These are phyloP conservation scores for Drosophila paulistorum DNA, from an alignment of 1,140 invertebrate species.

Conservation along the genomic window DNA sequence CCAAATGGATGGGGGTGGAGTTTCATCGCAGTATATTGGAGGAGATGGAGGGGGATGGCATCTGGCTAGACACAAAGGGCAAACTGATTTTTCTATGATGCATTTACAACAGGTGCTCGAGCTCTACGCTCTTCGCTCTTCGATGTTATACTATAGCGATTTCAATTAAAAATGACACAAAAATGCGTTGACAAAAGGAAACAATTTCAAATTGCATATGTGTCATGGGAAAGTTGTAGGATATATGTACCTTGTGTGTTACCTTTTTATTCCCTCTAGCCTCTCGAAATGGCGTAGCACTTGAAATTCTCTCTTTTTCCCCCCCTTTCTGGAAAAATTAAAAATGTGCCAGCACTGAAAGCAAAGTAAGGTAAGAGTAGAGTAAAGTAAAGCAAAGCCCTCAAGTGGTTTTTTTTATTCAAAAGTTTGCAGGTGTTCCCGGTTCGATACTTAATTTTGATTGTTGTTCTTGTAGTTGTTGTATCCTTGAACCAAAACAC, in stretches of 20 bases:
- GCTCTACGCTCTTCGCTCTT: too few relatives aligned
- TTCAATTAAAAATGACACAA: slow-evolving; percentile 79
- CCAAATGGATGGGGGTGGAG: background rate
- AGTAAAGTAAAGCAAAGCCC: slow-evolving; percentile 57
- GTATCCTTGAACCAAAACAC: slow-evolving; percentile 73
- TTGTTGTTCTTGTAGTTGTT: slow-evolving; percentile 36
- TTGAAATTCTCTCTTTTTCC: slow-evolving; percentile 65
- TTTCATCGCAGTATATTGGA: background rate
- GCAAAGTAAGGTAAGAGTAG: background rate
- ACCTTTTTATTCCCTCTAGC: background rate
- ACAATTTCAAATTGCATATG: slow-evolving; percentile 76
- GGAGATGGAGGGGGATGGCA: background rate
- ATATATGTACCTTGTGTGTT: slow-evolving; percentile 2
- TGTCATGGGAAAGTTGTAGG: slow-evolving; percentile 71
- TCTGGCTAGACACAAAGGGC: slow-evolving; percentile 43
- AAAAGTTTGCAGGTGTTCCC: slow-evolving; percentile 77
- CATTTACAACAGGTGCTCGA: slow-evolving; percentile 66
- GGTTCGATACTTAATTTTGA: slow-evolving; percentile 51
- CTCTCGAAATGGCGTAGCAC: slow-evolving; percentile 56
- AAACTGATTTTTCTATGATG: slow-evolving; percentile 55
- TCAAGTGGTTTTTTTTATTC: slow-evolving; percentile 65
- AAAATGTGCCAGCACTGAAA: background rate
- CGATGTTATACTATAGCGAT: slow-evolving; percentile 41
- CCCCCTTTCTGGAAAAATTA: slow-evolving; percentile 28
- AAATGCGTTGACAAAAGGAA: slow-evolving; percentile 68